A percentile compares a stretch with the other conserved stretches of the same genome.
phyloP scores from a whole-genome alignment of 2,888 invertebrate genomes.

The Stictocephala bisonia region DNA sequence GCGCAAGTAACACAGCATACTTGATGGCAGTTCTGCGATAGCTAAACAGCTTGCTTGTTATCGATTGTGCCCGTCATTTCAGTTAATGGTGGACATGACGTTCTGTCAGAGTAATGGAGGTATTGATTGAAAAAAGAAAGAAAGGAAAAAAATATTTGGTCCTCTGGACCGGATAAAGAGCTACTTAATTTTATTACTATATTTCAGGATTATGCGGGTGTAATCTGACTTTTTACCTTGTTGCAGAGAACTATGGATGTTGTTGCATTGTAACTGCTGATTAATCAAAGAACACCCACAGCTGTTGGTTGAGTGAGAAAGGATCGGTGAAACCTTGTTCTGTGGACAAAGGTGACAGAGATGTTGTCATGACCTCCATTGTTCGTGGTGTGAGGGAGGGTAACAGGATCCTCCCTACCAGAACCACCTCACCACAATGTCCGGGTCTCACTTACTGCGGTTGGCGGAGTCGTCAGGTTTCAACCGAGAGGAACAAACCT shows the following conservation, averaged over 20 bases:
- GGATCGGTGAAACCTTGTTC: constrained; percentile 11
- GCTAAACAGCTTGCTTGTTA: neutral
- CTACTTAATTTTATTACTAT: too few relatives aligned
- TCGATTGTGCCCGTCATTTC: constrained; percentile 1
- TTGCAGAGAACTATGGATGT: too few relatives aligned
- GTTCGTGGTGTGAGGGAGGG: constrained; percentile 18
- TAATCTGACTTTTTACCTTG: too few relatives aligned
- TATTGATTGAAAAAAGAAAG: too few relatives aligned
- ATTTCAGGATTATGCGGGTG: too few relatives aligned
- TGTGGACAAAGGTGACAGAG: constrained; percentile 22
- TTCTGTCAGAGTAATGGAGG: constrained; percentile 3
- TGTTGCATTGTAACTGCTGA: too few relatives aligned
- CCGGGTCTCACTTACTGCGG: constrained; percentile 15
- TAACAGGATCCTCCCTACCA: constrained; percentile 7
- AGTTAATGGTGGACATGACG: neutral
- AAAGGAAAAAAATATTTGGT: too few relatives aligned
- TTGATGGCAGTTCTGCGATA: too few relatives aligned
- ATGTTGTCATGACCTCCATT: constrained; percentile 27
- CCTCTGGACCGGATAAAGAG: too few relatives aligned
- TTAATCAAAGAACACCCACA: too few relatives aligned
- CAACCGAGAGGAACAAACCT: neutral
- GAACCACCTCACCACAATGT: constrained; percentile 8
- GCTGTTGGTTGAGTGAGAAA: constrained; percentile 1
- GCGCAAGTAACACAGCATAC: neutral
- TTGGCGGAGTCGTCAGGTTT: neutral